Base-by-base conservation (phyloP, 2,888 invertebrate species). In the Pteria penguin region DNA sequence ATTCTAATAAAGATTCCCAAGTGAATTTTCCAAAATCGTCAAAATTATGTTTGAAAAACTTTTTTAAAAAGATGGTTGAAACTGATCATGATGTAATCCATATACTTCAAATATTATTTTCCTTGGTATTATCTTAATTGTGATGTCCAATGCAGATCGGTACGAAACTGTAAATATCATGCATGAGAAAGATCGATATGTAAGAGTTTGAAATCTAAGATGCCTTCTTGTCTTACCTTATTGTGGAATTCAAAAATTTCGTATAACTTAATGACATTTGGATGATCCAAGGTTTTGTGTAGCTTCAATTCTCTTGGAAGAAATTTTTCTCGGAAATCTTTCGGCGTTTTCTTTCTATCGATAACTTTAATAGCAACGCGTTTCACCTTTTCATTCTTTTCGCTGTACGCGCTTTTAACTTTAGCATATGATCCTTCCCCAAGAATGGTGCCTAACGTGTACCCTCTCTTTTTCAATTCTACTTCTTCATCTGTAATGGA, bases 221-320 rank as follows among this genome's bases (percentile, higher is more conserved):
- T n/a, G n/a, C n/a, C n/a, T n/a, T n/a, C n/a, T n/a, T n/a, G n/a
- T n/a, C 87, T 76, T 86, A 96, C 96, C 91, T 95, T 96, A 14
- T 93, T 93, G 76, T 95, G 94, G 31, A 96, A 93, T 91, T 97
- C 97, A 60, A 97, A 88, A 22, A 96, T 95, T 88, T 95, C 95
- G 83, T 95, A 95, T 29, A 96, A 94, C 89, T 95, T 94, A 4
- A 96, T 94, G 27, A 97, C 94, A 89, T 96, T 95, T 0, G 96
- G 96, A 90, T 97, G 97, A 88, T 95, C 95, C 60, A 97, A 91
- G 83, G 95, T 94, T 57, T 95, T 94, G 71, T 96, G 93, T 68
- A 96, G 95, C 84, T 96, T 95, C 76, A 97, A 93, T 92, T 97
- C 97, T 73, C 97, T 94, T 0, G 96, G 96, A 75, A 97, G 93